Evolutionary conservation across 2,888 invertebrate genomes (phyloP).

Genomic region (Epistrophe eligans): DNA sequence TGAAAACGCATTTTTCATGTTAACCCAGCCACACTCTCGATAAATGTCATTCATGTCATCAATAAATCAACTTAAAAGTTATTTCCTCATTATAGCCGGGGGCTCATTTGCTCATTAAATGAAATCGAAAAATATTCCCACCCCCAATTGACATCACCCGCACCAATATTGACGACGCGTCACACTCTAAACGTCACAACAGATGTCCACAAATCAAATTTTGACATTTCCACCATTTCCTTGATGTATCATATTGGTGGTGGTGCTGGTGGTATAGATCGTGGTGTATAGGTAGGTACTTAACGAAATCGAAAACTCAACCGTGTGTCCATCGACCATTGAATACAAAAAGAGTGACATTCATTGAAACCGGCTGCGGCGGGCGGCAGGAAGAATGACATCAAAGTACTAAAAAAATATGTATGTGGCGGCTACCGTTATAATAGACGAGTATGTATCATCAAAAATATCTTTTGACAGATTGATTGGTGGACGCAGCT

Average conservation of each 20-base stretch:
- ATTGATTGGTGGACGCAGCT: slow-evolving; percentile 41
- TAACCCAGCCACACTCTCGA: not conserved
- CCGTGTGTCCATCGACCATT: slow-evolving; percentile 37
- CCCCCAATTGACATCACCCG: not conserved
- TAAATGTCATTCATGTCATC: slow-evolving; percentile 53
- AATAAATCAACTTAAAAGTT: slow-evolving; percentile 65
- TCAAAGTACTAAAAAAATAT: slow-evolving; percentile 35
- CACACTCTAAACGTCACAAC: slow-evolving; percentile 52
- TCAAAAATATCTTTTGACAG: slow-evolving; percentile 36
- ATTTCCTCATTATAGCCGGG: slow-evolving; percentile 55
- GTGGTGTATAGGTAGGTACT: not conserved
- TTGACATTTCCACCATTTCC: slow-evolving; percentile 49
- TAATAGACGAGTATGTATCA: slow-evolving; percentile 45
- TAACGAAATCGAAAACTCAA: slow-evolving; percentile 32
- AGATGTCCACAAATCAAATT: slow-evolving; percentile 68
- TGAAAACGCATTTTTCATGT: slow-evolving; percentile 39
- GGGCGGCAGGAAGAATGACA: slow-evolving; percentile 11
- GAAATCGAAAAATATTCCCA: slow-evolving; percentile 37
- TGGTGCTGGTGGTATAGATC: too few species aligned
- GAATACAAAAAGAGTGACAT: slow-evolving; percentile 7
- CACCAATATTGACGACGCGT: slow-evolving; percentile 2
- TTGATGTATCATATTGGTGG: not conserved
- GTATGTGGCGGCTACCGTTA: slow-evolving; percentile 40
- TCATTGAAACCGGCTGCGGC: not conserved
- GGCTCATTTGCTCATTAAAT: slow-evolving; percentile 61